Evolutionary conservation across 2,113 vertebrate genomes (phyloP), one percentile per base, ranked within the genome.

Genomic region (Cathartes aura): DNA sequence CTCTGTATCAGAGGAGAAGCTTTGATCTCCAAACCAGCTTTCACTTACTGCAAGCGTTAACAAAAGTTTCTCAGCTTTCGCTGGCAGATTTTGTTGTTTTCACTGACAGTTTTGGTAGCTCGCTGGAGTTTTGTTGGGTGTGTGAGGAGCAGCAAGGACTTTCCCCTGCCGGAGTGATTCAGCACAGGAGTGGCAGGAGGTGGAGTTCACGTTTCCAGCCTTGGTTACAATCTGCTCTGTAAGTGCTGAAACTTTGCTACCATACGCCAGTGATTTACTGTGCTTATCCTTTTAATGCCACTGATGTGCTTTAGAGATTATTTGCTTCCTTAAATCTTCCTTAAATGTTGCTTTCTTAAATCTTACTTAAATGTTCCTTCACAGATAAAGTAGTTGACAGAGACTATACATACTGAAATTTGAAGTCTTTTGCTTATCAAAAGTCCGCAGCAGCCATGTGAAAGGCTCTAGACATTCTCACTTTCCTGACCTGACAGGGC

Each of bases 111-210:
- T 93, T 81, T 80, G 47, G 50, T 94, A 88, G 40, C 27, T 86
- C 0, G 1, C 29, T 76, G 59, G 42, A 59, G 63, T 90, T 88
- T 8, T 91, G n/a, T 76, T 97, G 89, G 50, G 63, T 78, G 38
- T 70, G 78, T 0, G 1, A 86, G 40, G 78, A 93, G 62, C 74
- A 93, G 47, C 36, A 38, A 97, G 87, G 84, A 95, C 94, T 96
- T 97, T 91, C 58, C 79, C 87, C 74, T 0, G 6, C 42, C 0
- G 5, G 11, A 11, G 38, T 96, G 93, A 96, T 88, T 96, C 91
- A 93, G 71, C 80, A 34, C 63, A 90, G 93, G 96, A 96, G 91
- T 85, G 94, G 89, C 85, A 87, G 83, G 70, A 92, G 92, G 92
- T 82, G 87, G 94, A 82, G 94, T 86, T 94, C 40, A 34, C 8